These are phyloP conservation scores for Drosophila subobscura DNA, from an alignment of 1,140 invertebrate genomes.

Conservation along the genomic window DNA sequence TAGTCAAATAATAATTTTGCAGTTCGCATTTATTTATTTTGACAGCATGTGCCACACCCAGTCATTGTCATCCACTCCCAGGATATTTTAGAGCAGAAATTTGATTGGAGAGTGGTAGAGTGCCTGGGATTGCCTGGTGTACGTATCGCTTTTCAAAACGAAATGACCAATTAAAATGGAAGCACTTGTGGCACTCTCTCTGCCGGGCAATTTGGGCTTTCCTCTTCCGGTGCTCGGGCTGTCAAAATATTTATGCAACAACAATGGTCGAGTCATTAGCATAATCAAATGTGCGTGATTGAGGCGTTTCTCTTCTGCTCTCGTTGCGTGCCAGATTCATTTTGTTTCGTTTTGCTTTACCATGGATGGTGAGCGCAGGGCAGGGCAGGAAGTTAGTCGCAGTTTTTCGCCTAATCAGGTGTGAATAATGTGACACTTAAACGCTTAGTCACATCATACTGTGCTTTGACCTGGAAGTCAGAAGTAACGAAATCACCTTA, in stretches of 20 bases:
- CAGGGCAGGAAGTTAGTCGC: constrained; percentile 23
- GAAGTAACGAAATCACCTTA: not conserved
- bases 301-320: constrained; percentile 35
- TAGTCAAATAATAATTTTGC: constrained; percentile 13
- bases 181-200: constrained; percentile 27
- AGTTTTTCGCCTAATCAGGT: constrained; percentile 60
- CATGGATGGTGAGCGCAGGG: not conserved
- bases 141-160: constrained; percentile 32
- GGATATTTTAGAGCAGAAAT: not conserved
- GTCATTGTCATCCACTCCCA: too few species aligned
- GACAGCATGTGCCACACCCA: not conserved
- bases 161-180: constrained; percentile 52
- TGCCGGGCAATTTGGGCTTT: constrained; percentile 30
- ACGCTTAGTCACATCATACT: constrained; percentile 35
- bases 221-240: constrained; percentile 41
- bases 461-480: constrained; percentile 33
- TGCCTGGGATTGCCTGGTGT: not conserved
- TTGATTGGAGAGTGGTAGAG: constrained; percentile 20
- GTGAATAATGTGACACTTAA: constrained; percentile 66
- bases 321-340: constrained; percentile 55
- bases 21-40: constrained; percentile 16
- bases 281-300: constrained; percentile 77
- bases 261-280: constrained; percentile 64
- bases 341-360: constrained; percentile 60
- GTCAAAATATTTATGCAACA: constrained; percentile 59